Conservation (phyloP, 2,888 invertebrate species). For the Proisotoma minuta region DNA sequence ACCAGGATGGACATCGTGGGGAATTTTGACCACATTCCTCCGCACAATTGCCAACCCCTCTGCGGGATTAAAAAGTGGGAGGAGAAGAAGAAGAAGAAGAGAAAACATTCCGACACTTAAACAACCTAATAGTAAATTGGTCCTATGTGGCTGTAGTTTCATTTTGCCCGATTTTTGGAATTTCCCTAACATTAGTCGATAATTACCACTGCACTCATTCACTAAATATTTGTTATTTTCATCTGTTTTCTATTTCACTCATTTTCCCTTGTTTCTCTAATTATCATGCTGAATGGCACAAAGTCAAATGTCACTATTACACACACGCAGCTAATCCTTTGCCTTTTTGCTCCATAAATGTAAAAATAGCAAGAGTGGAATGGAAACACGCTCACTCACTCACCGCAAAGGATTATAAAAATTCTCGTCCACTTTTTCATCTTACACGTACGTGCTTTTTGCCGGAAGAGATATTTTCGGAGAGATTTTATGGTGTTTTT, state of each 20-base stretch:
- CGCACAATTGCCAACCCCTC: conserved; percentile 43
- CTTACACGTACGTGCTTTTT: no score
- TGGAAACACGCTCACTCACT: no score
- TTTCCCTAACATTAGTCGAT: neutral
- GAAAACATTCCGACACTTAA: neutral
- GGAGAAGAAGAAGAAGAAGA: neutral
- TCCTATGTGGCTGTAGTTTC: conserved; percentile 12
- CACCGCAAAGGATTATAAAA: no score
- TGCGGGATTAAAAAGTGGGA: conserved; percentile 21
- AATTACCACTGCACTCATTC: no score
- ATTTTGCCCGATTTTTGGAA: no score
- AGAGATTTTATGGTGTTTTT: no score
- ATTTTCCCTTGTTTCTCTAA: conserved; percentile 6
- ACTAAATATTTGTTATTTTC: conserved; percentile 1
- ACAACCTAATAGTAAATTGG: conserved; percentile 2
- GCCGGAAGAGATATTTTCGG: no score
- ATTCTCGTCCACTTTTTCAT: no score
- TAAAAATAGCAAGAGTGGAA: no score
- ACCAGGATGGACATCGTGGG: conserved; percentile 84
- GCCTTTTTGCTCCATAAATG: no score
- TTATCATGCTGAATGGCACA: conserved; percentile 16
- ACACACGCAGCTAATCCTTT: no score
- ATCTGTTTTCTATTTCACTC: conserved; percentile 14
- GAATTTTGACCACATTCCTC: conserved; percentile 60
- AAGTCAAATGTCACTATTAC: conserved; percentile 4